Percentiles rank a stretch among this genome's conserved stretches.
Evolutionary conservation across 2,888 invertebrate species (phyloP).

Genomic region (Timema podura): DNA sequence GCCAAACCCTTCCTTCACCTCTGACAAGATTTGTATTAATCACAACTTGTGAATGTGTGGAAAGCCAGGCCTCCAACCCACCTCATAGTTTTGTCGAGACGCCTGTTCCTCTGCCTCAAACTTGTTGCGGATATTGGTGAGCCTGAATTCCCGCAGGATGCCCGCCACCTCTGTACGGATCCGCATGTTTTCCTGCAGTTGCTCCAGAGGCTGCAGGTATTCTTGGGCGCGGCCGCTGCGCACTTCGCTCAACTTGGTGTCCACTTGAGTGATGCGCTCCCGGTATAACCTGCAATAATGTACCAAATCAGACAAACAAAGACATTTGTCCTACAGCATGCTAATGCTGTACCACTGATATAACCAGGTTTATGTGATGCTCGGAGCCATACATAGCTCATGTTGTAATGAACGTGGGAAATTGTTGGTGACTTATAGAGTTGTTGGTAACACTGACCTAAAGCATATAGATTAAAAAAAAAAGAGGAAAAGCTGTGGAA

Average conservation of each 20-base stretch:
- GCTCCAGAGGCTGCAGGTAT: constrained; percentile 79
- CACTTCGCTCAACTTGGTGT: constrained; percentile 81
- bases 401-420: too few relatives aligned
- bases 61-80: too few relatives aligned
- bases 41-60: too few relatives aligned
- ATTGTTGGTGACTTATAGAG: too few relatives aligned
- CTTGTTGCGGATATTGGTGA: constrained; percentile 81
- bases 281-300: constrained; percentile 57
- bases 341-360: not conserved
- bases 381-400: not conserved
- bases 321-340: not conserved
- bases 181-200: constrained; percentile 83
- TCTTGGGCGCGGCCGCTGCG: constrained; percentile 81
- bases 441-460: too few relatives aligned
- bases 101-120: constrained; percentile 86
- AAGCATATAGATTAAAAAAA: too few relatives aligned
- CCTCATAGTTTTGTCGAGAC: constrained; percentile 83
- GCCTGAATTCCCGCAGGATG: constrained; percentile 68
- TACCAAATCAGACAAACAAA: constrained; percentile 17
- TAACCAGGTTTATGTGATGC: not conserved
- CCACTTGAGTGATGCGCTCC: constrained; percentile 79
- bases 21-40: too few relatives aligned
- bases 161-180: constrained; percentile 87
- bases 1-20: too few relatives aligned
- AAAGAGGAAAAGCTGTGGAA: too few relatives aligned